Evolutionary conservation across 2,797 vertebrate species (phyloP), one percentile per base, ranked within the genome.

Genomic region (Pseudomugil tenellus): DNA sequence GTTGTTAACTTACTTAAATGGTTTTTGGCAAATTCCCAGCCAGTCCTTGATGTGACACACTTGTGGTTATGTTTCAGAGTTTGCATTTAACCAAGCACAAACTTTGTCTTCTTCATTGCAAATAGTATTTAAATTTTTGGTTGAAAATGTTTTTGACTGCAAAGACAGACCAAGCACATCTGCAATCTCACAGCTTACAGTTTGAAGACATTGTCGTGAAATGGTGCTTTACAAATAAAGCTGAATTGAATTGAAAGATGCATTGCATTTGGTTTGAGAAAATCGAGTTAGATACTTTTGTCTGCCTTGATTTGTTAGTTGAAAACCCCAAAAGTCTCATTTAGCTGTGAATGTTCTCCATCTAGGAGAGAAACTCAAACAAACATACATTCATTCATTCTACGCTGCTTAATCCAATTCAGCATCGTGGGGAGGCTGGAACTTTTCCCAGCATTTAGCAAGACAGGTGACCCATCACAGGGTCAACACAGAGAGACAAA

Each of bases 11-110:
- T 46, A 55, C 16, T 60, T 73, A 61, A 72, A 65, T 14, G 63
- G 41, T 31, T 80, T 58, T 66, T 74, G 70, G 67, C 76, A 70
- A 39, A 62, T 63, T 72, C 48, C 63, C 39, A 29, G 56, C 48
- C 17, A 4, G 9, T 43, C 34, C 48, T 31, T 37, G 61, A 58
- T 26, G 63, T 56, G 69, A 58, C 60, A 39, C 48, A 51, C 60
- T 34, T 19, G 28, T 26, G 57, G 65, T 70, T 37, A 34, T 28
- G 53, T 77, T 63, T 73, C 63, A 34, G 46, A 64, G 41, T 70
- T 57, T 57, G 21, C 3, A 8, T 55, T 58, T n/a, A 12, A 23
- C 35, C 1, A n/a, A 17, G 51, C 46, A 16, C 34, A 6, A 25
- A 57, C 4, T 58, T 2, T 2, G 35, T 25, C 46, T 35, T 4